These are phyloP conservation scores for Monopterus albus DNA, from an alignment of 2,113 vertebrate genomes.

Conservation along the genomic window DNA sequence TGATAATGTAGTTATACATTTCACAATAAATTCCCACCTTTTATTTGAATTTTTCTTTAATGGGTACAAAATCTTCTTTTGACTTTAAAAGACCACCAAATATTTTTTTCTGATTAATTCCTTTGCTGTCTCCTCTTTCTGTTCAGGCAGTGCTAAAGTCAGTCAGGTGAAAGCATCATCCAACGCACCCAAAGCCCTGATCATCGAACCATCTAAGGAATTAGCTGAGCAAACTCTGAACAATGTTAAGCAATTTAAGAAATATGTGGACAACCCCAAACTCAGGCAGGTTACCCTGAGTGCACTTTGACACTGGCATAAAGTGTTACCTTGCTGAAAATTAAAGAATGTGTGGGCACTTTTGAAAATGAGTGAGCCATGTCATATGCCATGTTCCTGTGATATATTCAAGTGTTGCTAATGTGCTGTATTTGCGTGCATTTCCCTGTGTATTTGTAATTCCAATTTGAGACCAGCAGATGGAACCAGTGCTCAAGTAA, in stretches of 20 bases:
- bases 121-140: slow-evolving; percentile 7
- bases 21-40: no score
- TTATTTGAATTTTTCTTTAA: no score
- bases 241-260: slow-evolving; percentile 93
- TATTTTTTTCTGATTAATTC: not conserved
- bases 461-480: slow-evolving; percentile 42
- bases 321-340: no score
- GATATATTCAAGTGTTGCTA: no score
- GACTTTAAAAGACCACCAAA: no score
- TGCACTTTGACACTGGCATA: rapidly evolving
- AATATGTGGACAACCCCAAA: slow-evolving; percentile 93
- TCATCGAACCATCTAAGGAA: slow-evolving; percentile 95
- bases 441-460: not conserved
- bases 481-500: slow-evolving; percentile 11
- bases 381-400: no score
- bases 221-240: slow-evolving; percentile 96
- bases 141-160: slow-evolving; percentile 89
- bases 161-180: slow-evolving; percentile 87
- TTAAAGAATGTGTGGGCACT: no score
- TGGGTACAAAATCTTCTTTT: no score
- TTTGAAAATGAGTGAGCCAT: no score
- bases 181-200: slow-evolving; percentile 92
- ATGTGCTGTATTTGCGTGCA: not conserved
- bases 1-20: no score
- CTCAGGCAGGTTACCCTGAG: slow-evolving; percentile 83